These are phyloP conservation scores for Chaetogeoica ovagalla DNA, from an alignment of 2,888 invertebrate genomes.

Conservation along the genomic window DNA sequence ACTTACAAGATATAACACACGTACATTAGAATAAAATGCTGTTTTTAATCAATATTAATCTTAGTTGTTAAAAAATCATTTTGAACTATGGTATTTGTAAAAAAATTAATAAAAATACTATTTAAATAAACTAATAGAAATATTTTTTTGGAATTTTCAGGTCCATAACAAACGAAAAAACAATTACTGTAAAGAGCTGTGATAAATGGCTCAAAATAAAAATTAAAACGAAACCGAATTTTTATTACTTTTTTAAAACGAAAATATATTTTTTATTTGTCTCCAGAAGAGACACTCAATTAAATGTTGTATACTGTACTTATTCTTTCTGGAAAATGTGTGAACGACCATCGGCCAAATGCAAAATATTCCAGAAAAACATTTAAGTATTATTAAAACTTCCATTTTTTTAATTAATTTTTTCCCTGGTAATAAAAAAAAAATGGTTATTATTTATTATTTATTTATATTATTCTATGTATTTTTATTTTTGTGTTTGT, in stretches of 20 bases:
- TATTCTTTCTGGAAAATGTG: not conserved
- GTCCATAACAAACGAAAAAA: conserved; percentile 31
- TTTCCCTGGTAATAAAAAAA: not conserved
- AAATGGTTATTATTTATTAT: conserved; percentile 48
- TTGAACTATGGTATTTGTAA: no score
- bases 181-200: conserved; percentile 15
- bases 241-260: conserved; percentile 33
- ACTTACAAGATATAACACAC: no score
- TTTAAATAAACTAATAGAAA: not conserved
- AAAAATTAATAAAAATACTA: no score
- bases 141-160: conserved; percentile 25
- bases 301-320: conserved; percentile 19
- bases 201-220: conserved; percentile 45
- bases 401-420: not conserved
- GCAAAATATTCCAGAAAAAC: conserved; percentile 6
- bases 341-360: not conserved
- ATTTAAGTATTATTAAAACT: conserved; percentile 19
- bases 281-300: not conserved
- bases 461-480: conserved; percentile 47
- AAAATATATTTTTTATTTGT: not conserved
- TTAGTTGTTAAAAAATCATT: no score
- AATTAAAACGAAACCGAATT: conserved; percentile 47
- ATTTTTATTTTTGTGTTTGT: conserved; percentile 48
- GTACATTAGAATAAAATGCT: no score
- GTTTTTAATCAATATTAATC: no score